Conservation (phyloP, 2,888 invertebrate species). For the Pseudoips prasinana region DNA sequence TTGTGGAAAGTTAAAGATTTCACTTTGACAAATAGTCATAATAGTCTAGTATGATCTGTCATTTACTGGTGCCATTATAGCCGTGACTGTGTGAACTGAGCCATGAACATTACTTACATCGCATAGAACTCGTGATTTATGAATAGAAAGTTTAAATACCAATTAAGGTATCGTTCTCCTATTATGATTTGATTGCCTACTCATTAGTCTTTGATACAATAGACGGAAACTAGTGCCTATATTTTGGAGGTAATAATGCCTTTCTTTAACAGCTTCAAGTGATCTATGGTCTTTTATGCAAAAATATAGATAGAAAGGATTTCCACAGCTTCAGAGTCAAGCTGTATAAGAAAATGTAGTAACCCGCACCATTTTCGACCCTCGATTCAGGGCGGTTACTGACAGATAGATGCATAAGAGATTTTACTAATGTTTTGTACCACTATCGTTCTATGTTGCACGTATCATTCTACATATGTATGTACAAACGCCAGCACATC, state of each 20-base stretch:
- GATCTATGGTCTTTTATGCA: too few species aligned
- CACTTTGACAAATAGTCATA: conserved; percentile 48
- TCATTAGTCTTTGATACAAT: conserved; percentile 34
- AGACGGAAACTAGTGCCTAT: conserved; percentile 17
- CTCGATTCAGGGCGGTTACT: too few species aligned
- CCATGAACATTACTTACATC: conserved; percentile 54
- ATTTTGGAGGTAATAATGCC: conserved; percentile 4
- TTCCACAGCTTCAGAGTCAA: too few species aligned
- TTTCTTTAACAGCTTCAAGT: too few species aligned
- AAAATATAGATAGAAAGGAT: too few species aligned
- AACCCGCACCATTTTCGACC: too few species aligned
- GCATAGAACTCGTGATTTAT: conserved; percentile 61
- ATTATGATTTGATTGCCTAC: conserved; percentile 37
- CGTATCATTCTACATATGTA: too few species aligned
- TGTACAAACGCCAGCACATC: too few species aligned
- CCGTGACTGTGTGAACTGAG: conserved; percentile 58
- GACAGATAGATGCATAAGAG: too few species aligned
- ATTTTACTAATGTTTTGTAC: too few species aligned
- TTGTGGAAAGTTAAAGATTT: conserved; percentile 43
- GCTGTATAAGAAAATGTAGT: too few species aligned
- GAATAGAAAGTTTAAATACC: conserved; percentile 66
- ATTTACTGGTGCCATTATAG: conserved; percentile 53
- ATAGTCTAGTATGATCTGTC: conserved; percentile 47
- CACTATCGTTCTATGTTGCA: too few species aligned
- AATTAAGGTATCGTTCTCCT: conserved; percentile 44